Evolutionary conservation across 2,113 vertebrate species (phyloP), one percentile per base, ranked within the genome.

Genomic region (Seriola aureovittata): DNA sequence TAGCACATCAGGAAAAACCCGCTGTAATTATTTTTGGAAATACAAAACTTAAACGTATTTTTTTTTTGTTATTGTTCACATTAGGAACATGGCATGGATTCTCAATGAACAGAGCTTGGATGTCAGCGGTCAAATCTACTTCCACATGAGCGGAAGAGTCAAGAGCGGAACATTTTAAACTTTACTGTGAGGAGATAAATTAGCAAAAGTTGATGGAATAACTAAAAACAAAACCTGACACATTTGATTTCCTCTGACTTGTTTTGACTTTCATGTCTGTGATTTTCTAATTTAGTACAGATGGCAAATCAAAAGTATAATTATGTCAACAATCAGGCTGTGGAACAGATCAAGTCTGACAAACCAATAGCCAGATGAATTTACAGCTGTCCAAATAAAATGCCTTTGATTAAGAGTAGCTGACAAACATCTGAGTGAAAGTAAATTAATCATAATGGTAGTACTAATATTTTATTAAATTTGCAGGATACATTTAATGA

Each of bases 281-380:
- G 19, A 16, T 2, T 71, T n/a, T 62, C 16, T 25, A 64, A 71
- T 29, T 58, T 36, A 67, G 19, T 16, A 6, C 0, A 14, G 44
- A 64, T 32, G 23, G 44, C 25, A 62, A 68, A 67, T 72, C 55
- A 62, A 67, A 72, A 11, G 4, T 29, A 13, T 60, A 36, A 72
- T 62, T 46, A n/a, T 29, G 64, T 55, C 23, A 62, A 55, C 46
- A 55, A 52, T n/a, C 19, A 54, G 50, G 50, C 50, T 42, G 12
- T 9, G 21, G 6, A 50, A 4, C 19, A 50, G 8, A 83, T 73
- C 5, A 0, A 46, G 0, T 34, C 40, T 74, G 64, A 69, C 70
- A 79, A 68, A 68, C 21, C n/a, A 36, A 17, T 3, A 19, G 5
- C 29, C 14, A 11, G 21, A 4, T 77, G 23, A 11, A 66, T 42